Evolutionary conservation across 2,888 invertebrate species (phyloP), one percentile per base, ranked within the genome.

Genomic region (Xylocampa areola): DNA sequence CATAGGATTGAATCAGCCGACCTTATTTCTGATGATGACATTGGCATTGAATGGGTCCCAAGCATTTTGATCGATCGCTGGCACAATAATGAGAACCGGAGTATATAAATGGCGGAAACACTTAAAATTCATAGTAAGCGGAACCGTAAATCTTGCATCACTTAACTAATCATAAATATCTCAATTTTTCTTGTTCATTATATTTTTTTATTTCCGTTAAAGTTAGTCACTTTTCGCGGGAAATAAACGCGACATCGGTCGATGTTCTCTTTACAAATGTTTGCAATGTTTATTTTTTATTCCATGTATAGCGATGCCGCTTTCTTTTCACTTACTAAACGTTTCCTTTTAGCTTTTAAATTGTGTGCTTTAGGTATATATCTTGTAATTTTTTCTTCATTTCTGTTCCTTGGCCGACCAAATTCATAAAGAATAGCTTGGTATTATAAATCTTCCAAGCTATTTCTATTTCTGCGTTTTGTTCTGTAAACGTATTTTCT

Each of bases 131-230:
- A 39, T 25, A 17, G 41, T 21, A 17, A 37, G 30, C 54, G 64
- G 32, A 68, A 41, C 27, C 23, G 40, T 73, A 58, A 70, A 71
- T 65, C 74, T 74, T 49, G 39, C 41, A 47, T 54, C 53, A 54
- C 57, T 27, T 53, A 37, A 61, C 39, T 50, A 51, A 65, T 65
- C 51, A 57, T 51, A 60, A 69, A 65, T 47, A 52, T 64, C 36
- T 65, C 39, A n/a, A 45, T 53, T 49, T 57, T 65, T 51, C 30
- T n/a, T 32, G 57, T 58, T 53, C 41, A 47, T 37, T 41, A 41
- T 32, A n/a, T n/a, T n/a, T 44, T 45, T 7, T 14, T 39, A 33
- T 49, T 68, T 43, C 32, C 43, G 64, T 33, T 14, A 14, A 63
- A 53, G 37, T 68, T 47, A 49, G 16, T 63, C 37, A 64, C 35